These are phyloP conservation scores for Tonatia bakeri DNA, from an alignment of 2,113 vertebrate species.

Conservation along the genomic window DNA sequence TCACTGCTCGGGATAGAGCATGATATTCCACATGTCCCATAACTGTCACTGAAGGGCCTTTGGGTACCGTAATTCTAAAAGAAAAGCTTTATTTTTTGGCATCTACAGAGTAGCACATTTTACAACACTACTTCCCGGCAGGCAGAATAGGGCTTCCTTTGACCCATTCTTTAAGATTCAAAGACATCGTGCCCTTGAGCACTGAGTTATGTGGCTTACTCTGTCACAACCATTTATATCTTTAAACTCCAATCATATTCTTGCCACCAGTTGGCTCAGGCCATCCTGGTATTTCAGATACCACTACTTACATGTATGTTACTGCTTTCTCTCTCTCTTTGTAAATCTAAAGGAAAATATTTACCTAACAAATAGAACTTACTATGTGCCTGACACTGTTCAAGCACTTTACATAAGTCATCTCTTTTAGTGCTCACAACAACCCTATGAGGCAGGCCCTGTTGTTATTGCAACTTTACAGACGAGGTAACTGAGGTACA, in stretches of 20 bases:
- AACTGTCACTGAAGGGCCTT: background rate
- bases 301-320: background rate
- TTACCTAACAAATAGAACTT: background rate
- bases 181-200: background rate
- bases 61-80: background rate
- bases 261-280: background rate
- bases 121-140: background rate
- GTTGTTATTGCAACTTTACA: background rate
- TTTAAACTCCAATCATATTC: background rate
- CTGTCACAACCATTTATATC: background rate
- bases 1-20: background rate
- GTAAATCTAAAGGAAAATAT: background rate
- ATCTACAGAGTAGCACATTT: background rate
- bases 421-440: background rate
- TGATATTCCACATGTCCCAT: fast-evolving
- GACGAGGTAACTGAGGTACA: background rate
- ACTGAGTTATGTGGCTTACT: background rate
- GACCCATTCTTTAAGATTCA: background rate
- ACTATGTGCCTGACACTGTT: background rate
- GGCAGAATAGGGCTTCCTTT: background rate
- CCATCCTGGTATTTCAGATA: background rate
- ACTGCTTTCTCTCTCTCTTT: background rate
- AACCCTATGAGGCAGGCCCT: background rate
- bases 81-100: background rate
- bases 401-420: background rate